These are phyloP conservation scores for Platyrinchus mystaceus DNA, from an alignment of 2,797 vertebrate genomes.

Conservation along the genomic window DNA sequence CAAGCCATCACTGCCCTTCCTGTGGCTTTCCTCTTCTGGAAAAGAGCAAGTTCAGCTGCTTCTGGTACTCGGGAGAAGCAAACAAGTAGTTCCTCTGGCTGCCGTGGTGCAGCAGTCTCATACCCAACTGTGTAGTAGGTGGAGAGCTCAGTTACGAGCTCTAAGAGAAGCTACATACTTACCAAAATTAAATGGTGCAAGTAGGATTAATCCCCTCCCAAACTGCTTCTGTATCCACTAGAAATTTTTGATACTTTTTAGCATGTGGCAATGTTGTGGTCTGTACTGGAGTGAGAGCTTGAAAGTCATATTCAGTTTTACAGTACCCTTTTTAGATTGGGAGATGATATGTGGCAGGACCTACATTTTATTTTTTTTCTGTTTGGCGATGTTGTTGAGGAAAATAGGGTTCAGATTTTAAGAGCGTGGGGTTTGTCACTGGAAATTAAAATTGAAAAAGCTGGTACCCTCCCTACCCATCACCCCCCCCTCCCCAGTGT, in stretches of 20 bases:
- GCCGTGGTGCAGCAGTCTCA: not conserved
- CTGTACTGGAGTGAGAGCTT: not conserved
- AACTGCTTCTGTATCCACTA: not conserved
- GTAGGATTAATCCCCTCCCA: not conserved
- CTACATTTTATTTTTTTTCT: not conserved
- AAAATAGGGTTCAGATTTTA: not conserved
- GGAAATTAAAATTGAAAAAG: not conserved
- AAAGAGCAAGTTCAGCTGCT: not conserved
- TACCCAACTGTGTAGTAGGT: accelerated
- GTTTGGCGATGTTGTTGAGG: not conserved
- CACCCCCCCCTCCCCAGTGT: not conserved
- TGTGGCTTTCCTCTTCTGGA: not conserved
- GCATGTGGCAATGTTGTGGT: not conserved
- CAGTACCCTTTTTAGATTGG: not conserved
- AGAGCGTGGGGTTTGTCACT: not conserved
- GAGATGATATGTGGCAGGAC: not conserved
- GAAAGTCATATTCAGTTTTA: not conserved
- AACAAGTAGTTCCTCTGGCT: not conserved
- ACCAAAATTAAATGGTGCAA: not conserved
- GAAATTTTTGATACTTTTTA: not conserved
- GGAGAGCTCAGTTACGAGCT: not conserved
- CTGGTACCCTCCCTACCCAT: not conserved
- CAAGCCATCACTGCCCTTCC: not conserved
- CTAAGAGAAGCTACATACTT: not conserved
- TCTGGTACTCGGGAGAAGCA: not conserved